A percentile compares a stretch with the other conserved stretches of the same genome.
These are phyloP conservation scores for Phrynocephalus guinanensis DNA, from an alignment of 2,797 vertebrate genomes.

Conservation along the genomic window DNA sequence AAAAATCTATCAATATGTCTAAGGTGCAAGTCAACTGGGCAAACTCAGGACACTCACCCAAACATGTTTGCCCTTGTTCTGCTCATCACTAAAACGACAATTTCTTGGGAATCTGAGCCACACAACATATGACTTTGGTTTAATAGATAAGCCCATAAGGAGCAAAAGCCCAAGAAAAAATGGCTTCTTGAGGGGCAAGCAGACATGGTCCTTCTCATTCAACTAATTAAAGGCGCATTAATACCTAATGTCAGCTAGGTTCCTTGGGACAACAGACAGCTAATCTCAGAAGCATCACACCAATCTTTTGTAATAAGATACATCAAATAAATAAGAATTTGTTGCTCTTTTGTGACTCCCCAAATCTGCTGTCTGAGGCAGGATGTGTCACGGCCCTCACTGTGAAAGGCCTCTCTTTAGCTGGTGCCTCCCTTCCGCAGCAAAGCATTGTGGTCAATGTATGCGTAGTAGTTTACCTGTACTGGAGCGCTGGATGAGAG, in stretches of 20 bases:
- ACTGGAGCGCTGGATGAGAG: constrained; percentile 84
- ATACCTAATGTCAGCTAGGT: background rate
- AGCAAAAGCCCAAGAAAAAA: background rate
- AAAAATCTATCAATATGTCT: background rate
- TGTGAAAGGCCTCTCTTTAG: background rate
- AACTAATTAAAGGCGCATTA: background rate
- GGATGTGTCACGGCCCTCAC: background rate
- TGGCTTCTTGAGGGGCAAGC: background rate
- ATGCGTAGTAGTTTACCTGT: constrained; percentile 79
- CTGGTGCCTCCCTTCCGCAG: background rate
- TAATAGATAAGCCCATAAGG: background rate
- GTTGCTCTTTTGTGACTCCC: background rate
- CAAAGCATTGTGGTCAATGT: constrained; percentile 9
- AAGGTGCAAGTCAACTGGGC: background rate
- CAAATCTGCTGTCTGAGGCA: background rate
- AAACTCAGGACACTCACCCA: background rate
- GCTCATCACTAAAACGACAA: background rate
- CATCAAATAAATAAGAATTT: background rate
- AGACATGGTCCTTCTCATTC: background rate
- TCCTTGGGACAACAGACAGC: background rate
- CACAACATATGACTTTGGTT: background rate
- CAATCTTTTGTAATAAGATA: background rate
- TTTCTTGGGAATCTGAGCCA: background rate
- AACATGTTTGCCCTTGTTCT: background rate
- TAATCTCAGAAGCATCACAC: background rate